Evolutionary conservation across 2,797 vertebrate genomes (phyloP).

Genomic region (Thunnus albacares): DNA sequence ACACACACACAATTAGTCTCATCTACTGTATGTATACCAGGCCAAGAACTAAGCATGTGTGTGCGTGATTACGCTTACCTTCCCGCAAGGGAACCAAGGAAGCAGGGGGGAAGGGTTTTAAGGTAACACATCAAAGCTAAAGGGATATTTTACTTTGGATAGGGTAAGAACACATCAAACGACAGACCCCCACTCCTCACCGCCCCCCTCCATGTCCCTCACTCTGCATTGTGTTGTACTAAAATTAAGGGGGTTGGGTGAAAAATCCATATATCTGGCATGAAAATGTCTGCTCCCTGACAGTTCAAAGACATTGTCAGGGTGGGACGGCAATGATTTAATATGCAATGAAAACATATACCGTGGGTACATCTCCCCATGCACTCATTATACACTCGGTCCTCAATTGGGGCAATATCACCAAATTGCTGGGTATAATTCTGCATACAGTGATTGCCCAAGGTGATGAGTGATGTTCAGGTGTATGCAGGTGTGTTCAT

Average conservation of each 20-base stretch:
- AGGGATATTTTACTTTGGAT: conserved; percentile 74
- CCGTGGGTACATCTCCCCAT: conserved; percentile 49
- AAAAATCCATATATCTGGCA: conserved; percentile 78
- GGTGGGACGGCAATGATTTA: conserved; percentile 71
- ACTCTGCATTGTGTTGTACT: conserved; percentile 74
- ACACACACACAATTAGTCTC: conserved; percentile 29
- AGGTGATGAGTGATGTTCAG: conserved; percentile 63
- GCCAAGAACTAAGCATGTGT: conserved; percentile 39
- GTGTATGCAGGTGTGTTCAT: conserved; percentile 65
- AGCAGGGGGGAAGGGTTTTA: conserved; percentile 42
- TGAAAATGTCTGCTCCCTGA: conserved; percentile 70
- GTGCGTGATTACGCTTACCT: conserved; percentile 49
- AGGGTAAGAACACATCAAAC: conserved; percentile 82
- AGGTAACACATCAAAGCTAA: conserved; percentile 80
- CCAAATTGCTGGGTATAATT: conserved; percentile 73
- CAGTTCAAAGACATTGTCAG: conserved; percentile 81
- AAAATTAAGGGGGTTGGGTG: conserved; percentile 73
- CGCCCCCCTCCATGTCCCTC: conserved; percentile 38
- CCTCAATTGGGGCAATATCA: conserved; percentile 68
- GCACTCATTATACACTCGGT: conserved; percentile 53
- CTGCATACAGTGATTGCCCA: conserved; percentile 26
- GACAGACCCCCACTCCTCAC: conserved; percentile 8
- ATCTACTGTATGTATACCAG: conserved; percentile 46
- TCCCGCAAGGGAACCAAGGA: conserved; percentile 43
- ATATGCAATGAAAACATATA: conserved; percentile 68